Conservation (phyloP, 2,113 vertebrate species). For the Henicopernis longicauda region DNA sequence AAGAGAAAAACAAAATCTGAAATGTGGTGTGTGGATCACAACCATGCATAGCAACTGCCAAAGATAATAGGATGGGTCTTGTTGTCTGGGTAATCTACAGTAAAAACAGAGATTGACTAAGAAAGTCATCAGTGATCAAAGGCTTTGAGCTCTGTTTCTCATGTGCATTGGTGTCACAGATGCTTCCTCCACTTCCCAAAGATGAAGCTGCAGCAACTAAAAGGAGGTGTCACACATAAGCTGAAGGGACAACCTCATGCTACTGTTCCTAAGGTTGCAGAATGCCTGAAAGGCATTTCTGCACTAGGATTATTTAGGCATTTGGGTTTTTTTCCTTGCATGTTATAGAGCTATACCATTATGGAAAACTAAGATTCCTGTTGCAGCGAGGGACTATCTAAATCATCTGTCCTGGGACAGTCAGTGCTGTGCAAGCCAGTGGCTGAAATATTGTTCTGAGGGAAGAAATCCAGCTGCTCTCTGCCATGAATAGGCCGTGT, state of each 20-base stretch:
- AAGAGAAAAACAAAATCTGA: not conserved
- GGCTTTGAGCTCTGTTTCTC: not conserved
- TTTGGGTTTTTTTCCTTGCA: not conserved
- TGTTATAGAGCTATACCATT: not conserved
- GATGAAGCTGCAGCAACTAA: not conserved
- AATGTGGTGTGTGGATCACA: not conserved
- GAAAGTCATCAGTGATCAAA: not conserved
- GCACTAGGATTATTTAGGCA: not conserved
- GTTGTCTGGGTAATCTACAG: not conserved
- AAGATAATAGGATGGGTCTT: not conserved
- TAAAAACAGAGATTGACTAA: not conserved
- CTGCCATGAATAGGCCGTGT: not conserved
- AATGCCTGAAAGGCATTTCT: not conserved
- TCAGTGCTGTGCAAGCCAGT: not conserved
- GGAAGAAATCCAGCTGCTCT: not conserved
- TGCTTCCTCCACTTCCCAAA: not conserved
- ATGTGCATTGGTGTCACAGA: rapidly evolving
- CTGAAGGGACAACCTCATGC: not conserved
- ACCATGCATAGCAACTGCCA: not conserved
- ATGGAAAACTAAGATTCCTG: not conserved
- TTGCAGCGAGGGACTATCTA: not conserved
- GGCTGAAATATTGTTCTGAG: not conserved
- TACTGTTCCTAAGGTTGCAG: not conserved
- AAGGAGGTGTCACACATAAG: not conserved
- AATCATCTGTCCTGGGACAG: not conserved